phyloP scores from a whole-genome alignment of 1,140 invertebrate genomes.

The Homalodisca vitripennis region DNA sequence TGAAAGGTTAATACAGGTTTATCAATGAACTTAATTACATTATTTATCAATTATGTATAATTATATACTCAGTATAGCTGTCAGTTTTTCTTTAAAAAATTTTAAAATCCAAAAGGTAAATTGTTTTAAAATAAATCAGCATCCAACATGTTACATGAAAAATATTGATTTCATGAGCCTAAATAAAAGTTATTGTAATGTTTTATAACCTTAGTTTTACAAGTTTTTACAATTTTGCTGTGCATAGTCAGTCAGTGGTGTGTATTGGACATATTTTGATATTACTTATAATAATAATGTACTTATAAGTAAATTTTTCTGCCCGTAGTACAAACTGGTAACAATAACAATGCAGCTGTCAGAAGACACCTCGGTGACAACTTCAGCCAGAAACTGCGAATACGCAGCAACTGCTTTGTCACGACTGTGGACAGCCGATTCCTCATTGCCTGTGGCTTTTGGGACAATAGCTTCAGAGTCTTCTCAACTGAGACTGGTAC shows the following conservation, averaged over 20 bases:
- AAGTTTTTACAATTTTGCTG: constrained; percentile 24
- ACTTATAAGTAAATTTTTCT: constrained; percentile 19
- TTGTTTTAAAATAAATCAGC: no score
- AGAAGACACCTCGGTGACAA: constrained; percentile 93
- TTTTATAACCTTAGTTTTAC: constrained; percentile 20
- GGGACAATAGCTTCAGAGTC: constrained; percentile 98
- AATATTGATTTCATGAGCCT: no score
- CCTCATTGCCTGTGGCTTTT: constrained; percentile 97
- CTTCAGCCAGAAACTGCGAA: constrained; percentile 92
- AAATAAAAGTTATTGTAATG: no score
- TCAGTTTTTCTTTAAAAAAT: no score
- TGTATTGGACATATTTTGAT: not conserved
- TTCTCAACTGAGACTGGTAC: constrained; percentile 94
- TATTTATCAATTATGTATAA: no score
- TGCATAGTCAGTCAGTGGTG: constrained; percentile 20
- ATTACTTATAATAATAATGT: constrained; percentile 38
- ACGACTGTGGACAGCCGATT: constrained; percentile 96
- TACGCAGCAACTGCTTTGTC: constrained; percentile 93
- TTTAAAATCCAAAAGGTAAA: no score
- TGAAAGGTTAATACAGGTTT: no score
- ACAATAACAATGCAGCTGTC: constrained; percentile 60
- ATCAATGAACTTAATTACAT: no score
- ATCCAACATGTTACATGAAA: no score
- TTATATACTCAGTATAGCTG: no score
- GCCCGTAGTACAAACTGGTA: constrained; percentile 66